A percentile compares a stretch with the other conserved stretches of the same genome.
Conservation (phyloP, 2,888 invertebrate genomes). For the Psococerastis gibbosa region DNA sequence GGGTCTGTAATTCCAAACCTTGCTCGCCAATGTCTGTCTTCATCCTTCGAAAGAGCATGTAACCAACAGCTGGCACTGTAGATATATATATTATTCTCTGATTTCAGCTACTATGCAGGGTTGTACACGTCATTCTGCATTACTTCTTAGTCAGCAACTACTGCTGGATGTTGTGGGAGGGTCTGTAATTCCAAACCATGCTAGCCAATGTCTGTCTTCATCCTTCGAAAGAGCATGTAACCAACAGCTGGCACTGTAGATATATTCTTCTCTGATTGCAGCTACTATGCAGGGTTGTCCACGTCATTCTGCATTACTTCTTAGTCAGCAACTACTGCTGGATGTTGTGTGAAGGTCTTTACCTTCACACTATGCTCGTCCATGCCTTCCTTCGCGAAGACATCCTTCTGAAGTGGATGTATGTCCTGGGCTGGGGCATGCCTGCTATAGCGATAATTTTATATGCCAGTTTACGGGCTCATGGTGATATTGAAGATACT, state of each 20-base stretch:
- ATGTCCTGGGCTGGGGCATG: conserved; percentile 67
- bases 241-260: too few species aligned
- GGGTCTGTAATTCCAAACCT: conserved; percentile 82
- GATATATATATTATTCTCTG: conserved; percentile 14
- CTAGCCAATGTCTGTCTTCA: conserved; percentile 77
- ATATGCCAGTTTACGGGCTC: conserved; percentile 44
- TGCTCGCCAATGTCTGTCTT: conserved; percentile 79
- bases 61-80: too few species aligned
- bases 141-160: conserved; percentile 84
- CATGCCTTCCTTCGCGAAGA: conserved; percentile 80
- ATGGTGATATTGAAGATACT: conserved; percentile 30
- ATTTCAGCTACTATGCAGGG: conserved; percentile 59
- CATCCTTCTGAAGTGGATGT: conserved; percentile 62
- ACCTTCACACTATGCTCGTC: conserved; percentile 83
- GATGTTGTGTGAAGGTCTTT: conserved; percentile 93
- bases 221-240: conserved; percentile 68
- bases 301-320: conserved; percentile 70
- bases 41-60: conserved; percentile 67
- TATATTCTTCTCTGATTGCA: conserved; percentile 27
- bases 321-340: conserved; percentile 85
- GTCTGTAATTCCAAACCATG: conserved; percentile 82
- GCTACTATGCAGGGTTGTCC: conserved; percentile 61
- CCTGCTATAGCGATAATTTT: conserved; percentile 46
- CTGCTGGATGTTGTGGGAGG: conserved; percentile 94
- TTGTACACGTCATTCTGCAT: conserved; percentile 62